Evolutionary conservation across 2,113 vertebrate genomes (phyloP).

Genomic region (Malurus alboscapulatus): DNA sequence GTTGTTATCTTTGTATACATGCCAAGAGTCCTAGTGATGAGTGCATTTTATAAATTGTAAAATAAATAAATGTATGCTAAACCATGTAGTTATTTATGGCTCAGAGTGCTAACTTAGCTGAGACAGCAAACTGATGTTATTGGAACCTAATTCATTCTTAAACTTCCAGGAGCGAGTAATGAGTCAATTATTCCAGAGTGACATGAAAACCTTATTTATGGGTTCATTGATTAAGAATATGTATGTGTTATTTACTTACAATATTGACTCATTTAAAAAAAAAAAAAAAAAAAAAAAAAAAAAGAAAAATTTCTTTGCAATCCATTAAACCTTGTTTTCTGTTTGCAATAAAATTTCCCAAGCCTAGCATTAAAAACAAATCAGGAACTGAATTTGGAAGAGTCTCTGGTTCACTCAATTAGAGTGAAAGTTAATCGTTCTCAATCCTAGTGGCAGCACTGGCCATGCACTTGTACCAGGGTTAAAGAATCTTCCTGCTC

Average conservation of each 20-base stretch:
- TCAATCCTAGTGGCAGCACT: neutral
- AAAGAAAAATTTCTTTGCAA: neutral
- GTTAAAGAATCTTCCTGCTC: neutral
- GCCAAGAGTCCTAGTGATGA: conserved; percentile 31
- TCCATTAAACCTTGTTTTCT: neutral
- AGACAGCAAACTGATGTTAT: conserved; percentile 55
- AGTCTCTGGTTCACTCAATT: neutral
- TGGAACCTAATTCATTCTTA: conserved; percentile 49
- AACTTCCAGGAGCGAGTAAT: conserved; percentile 30
- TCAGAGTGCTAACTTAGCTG: conserved; percentile 42
- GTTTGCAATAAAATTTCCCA: neutral
- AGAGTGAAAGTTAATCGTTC: neutral
- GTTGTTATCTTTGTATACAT: conserved; percentile 27
- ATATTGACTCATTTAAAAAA: neutral
- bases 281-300: neutral
- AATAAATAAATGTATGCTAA: conserved; percentile 64
- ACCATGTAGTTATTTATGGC: conserved; percentile 45
- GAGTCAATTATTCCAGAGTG: conserved; percentile 51
- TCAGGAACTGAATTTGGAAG: neutral
- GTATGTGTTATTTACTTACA: conserved; percentile 28
- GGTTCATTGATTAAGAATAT: conserved; percentile 37
- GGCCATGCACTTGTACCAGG: neutral
- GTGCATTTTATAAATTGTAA: conserved; percentile 31
- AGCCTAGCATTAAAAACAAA: neutral
- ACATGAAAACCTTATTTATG: conserved; percentile 52